phyloP scores from a whole-genome alignment of 2,113 vertebrate genomes.

The Lutjanus erythropterus region DNA sequence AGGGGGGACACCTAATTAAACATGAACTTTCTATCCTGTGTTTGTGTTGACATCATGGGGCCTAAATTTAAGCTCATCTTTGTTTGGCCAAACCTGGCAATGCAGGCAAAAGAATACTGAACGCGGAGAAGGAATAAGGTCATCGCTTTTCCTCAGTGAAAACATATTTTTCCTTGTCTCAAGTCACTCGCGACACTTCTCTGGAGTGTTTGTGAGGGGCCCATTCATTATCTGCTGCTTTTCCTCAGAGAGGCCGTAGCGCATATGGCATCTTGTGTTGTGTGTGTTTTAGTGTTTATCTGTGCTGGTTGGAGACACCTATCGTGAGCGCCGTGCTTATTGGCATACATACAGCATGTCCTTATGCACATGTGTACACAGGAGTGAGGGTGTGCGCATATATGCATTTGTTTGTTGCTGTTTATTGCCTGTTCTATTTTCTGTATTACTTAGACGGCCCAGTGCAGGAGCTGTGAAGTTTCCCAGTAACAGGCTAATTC shows the following conservation, averaged over 20 bases:
- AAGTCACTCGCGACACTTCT: constrained; percentile 71
- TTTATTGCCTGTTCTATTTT: constrained; percentile 75
- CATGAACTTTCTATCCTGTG: constrained; percentile 89
- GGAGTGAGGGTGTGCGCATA: constrained; percentile 14
- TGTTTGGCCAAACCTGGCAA: constrained; percentile 70
- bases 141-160: constrained; percentile 74
- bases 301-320: constrained; percentile 26
- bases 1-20: constrained; percentile 89
- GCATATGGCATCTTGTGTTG: constrained; percentile 57
- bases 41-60: constrained; percentile 88
- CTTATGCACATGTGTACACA: constrained; percentile 47
- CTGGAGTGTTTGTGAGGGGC: constrained; percentile 61
- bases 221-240: constrained; percentile 73
- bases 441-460: constrained; percentile 67
- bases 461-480: constrained; percentile 76
- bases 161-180: constrained; percentile 76
- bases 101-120: constrained; percentile 63
- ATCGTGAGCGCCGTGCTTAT: constrained; percentile 16
- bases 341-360: constrained; percentile 43
- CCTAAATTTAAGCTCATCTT: constrained; percentile 87
- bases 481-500: constrained; percentile 79
- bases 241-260: constrained; percentile 52
- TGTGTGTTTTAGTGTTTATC: constrained; percentile 61
- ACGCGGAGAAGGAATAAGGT: constrained; percentile 80
- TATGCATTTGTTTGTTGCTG: constrained; percentile 62